Evolutionary conservation across 2,797 vertebrate species (phyloP).

Genomic region (Melanotaenia parkinsoni): DNA sequence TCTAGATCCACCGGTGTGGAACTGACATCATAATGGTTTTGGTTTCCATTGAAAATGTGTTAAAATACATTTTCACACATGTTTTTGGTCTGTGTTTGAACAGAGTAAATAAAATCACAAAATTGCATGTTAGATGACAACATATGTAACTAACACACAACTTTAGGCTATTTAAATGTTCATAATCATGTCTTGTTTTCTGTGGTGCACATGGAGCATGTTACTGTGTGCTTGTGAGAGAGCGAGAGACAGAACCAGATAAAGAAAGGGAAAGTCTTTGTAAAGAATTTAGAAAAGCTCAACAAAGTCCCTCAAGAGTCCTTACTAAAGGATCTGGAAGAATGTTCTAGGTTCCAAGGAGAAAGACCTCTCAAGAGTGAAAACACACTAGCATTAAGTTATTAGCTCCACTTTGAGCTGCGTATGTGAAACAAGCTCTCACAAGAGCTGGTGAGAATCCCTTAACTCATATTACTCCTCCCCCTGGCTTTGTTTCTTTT

Average conservation of each 20-base stretch:
- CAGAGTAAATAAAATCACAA: conserved; percentile 7
- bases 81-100: conserved; percentile 9
- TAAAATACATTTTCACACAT: not conserved
- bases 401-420: conserved; percentile 88
- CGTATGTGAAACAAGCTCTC: conserved; percentile 91
- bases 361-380: conserved; percentile 87
- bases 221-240: conserved; percentile 42
- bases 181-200: conserved; percentile 41
- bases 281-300: conserved; percentile 77
- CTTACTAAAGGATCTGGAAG: conserved; percentile 82
- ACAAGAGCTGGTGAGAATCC: conserved; percentile 91
- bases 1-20: not conserved
- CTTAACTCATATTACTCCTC: conserved; percentile 93
- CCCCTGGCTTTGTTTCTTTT: conserved; percentile 90
- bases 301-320: conserved; percentile 85
- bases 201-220: conserved; percentile 13
- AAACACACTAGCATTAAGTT: conserved; percentile 87
- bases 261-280: conserved; percentile 75
- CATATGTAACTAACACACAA: conserved; percentile 24
- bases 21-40: not conserved
- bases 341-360: conserved; percentile 85
- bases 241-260: conserved; percentile 49
- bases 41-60: conserved; percentile 25
- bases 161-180: conserved; percentile 28
- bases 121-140: conserved; percentile 9